Conservation (phyloP, 2,888 invertebrate species). For the Dynastes hyllus region DNA sequence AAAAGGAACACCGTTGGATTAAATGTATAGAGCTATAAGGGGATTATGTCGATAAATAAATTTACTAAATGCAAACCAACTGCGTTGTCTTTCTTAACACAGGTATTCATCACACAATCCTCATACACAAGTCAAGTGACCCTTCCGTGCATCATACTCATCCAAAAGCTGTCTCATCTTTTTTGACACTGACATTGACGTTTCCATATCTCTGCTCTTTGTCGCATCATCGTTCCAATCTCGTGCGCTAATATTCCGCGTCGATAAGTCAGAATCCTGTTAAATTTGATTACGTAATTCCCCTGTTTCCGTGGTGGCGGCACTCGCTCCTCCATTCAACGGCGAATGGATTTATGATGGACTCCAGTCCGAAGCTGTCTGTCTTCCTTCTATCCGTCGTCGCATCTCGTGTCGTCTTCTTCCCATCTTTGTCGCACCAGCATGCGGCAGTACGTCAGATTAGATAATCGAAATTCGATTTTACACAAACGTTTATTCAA, state of each 20-base stretch:
- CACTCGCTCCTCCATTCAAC: constrained; percentile 20
- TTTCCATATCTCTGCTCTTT: not conserved
- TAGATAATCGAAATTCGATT: constrained; percentile 39
- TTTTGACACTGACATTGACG: constrained; percentile 1
- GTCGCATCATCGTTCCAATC: not conserved
- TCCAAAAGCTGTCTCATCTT: too few species aligned
- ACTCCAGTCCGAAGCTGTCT: too few species aligned
- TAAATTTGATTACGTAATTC: constrained; percentile 50
- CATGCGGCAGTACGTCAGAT: constrained; percentile 22
- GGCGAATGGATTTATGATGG: constrained; percentile 43
- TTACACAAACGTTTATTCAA: constrained; percentile 21
- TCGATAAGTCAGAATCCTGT: constrained; percentile 45
- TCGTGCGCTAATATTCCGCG: constrained; percentile 38
- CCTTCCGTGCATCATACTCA: too few species aligned
- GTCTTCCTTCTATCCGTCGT: not conserved
- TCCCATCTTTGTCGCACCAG: not conserved
- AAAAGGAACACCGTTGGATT: too few species aligned
- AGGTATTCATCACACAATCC: too few species aligned
- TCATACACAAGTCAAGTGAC: too few species aligned
- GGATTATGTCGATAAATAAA: too few species aligned
- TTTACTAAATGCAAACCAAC: too few species aligned
- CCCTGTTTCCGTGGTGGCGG: constrained; percentile 29
- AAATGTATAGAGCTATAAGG: too few species aligned
- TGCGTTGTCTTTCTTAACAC: too few species aligned
- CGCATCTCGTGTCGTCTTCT: not conserved